Conservation (phyloP, 2,797 vertebrate species). For the Sphaeramia orbicularis region DNA sequence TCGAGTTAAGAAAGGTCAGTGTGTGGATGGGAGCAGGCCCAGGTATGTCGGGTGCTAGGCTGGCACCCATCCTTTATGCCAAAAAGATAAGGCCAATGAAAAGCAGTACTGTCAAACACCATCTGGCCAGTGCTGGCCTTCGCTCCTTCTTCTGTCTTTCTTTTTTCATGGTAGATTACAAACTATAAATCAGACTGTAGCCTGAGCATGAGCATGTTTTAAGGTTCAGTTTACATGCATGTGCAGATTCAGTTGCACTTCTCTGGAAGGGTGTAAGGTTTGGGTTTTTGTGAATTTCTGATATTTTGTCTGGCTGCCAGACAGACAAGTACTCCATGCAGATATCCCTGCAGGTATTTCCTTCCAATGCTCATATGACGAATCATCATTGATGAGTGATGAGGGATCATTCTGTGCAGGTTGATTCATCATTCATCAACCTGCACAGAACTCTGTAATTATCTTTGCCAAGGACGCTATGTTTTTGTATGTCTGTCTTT, state of each 20-base stretch:
- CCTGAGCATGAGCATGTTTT: conserved; percentile 19
- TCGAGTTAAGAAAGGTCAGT: conserved; percentile 64
- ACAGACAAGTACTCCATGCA: conserved; percentile 22
- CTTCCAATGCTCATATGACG: conserved; percentile 38
- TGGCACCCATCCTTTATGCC: conserved; percentile 53
- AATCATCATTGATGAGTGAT: conserved; percentile 36
- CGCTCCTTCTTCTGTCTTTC: conserved; percentile 19
- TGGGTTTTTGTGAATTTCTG: conserved; percentile 33
- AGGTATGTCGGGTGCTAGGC: conserved; percentile 67
- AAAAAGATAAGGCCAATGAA: conserved; percentile 67
- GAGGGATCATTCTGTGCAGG: no score
- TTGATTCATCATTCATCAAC: conserved; percentile 36
- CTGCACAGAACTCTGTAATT: conserved; percentile 27
- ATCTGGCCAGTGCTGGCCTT: conserved; percentile 60
- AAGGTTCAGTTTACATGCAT: conserved; percentile 38
- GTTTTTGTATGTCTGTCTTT: no score
- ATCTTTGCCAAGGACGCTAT: not conserved
- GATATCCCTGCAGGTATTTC: conserved; percentile 43
- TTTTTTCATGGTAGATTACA: conserved; percentile 38
- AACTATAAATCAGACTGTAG: conserved; percentile 60
- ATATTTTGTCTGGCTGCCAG: conserved; percentile 4
- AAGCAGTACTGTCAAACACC: conserved; percentile 59
- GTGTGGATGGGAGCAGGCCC: conserved; percentile 49
- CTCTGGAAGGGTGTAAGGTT: conserved; percentile 42
- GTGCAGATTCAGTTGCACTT: conserved; percentile 36